A percentile compares a stretch with the other conserved stretches of the same genome.
Evolutionary conservation across 2,888 invertebrate genomes (phyloP).

Genomic region (Papilio gigon): DNA sequence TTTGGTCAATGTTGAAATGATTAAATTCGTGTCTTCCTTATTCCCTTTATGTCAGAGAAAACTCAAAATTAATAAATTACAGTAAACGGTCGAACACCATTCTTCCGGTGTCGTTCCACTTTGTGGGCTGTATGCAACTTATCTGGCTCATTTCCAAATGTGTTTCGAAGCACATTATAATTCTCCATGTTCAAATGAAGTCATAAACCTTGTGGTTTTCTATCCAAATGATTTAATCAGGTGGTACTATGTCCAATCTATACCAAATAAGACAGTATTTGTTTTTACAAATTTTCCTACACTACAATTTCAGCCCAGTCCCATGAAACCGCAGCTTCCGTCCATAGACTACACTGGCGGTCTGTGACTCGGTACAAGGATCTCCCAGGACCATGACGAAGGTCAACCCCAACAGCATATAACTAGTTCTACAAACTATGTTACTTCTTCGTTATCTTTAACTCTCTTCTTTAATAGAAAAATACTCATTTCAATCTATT

Average conservation of each 20-base stretch:
- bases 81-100: too few relatives aligned
- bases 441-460: background rate
- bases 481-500: too few relatives aligned
- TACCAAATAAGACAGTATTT: background rate
- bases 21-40: too few relatives aligned
- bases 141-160: background rate
- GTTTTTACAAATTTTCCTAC: background rate
- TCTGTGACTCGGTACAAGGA: background rate
- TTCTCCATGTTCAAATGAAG: background rate
- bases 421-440: background rate
- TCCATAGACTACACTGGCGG: too few relatives aligned
- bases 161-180: conserved; percentile 9
- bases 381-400: background rate
- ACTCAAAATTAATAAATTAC: too few relatives aligned
- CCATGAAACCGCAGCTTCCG: background rate
- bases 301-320: background rate
- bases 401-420: background rate
- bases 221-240: background rate
- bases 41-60: too few relatives aligned
- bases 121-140: too few relatives aligned
- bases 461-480: background rate
- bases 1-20: too few relatives aligned
- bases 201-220: background rate
- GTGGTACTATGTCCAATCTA: background rate
- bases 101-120: too few relatives aligned